Base-by-base conservation (phyloP, 2,888 invertebrate genomes). In the Scaptomyza flava region DNA sequence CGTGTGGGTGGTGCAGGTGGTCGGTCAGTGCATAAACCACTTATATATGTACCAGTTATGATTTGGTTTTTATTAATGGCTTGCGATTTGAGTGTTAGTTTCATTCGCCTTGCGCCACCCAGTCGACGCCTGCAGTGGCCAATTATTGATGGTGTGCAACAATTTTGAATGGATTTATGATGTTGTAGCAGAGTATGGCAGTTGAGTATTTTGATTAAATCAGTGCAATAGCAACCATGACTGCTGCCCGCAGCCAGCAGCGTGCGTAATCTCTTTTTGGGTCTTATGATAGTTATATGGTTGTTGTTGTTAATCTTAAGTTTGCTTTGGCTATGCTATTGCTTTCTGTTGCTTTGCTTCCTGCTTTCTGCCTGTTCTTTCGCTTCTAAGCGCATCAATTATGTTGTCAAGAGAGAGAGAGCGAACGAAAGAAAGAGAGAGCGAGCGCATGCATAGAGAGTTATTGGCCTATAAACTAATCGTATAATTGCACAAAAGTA, bases 381-480 rank as follows among this genome's bases (percentile, higher is more conserved):
- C 8, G 46, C 34, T 34, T 68, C 45, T 74, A 67, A 67, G 57
- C 65, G 65, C 77, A 79, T 70, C 77, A 85, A 82, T 82, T 85
- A 78, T 82, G 66, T 46, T 59, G 74, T 77, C 65, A 64, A 52
- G 52, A 47, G 42, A 9, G 4, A 41, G 8, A 14, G 9, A 17
- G 8, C 17, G 8, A 41, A 14, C 8, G 9, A 41, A 33, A 30
- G 48, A 48, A 12, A 47, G 31, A 20, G 30, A 48, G 36, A 36
- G 36, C 14, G 36, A n/a, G 34, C 51, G 52, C 42, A 53, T n/a
- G 69, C 60, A 83, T 89, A 78, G 79, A 80, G 76, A 89, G 72
- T 77, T 89, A 87, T 88, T 89, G 89, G 89, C 86, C 89, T 89
- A 89, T 88, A 89, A 89, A 89, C 73, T 89, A 89, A 89, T 89